These are phyloP conservation scores for Oncorhynchus kisutch DNA, from an alignment of 2,113 vertebrate species.

Conservation along the genomic window DNA sequence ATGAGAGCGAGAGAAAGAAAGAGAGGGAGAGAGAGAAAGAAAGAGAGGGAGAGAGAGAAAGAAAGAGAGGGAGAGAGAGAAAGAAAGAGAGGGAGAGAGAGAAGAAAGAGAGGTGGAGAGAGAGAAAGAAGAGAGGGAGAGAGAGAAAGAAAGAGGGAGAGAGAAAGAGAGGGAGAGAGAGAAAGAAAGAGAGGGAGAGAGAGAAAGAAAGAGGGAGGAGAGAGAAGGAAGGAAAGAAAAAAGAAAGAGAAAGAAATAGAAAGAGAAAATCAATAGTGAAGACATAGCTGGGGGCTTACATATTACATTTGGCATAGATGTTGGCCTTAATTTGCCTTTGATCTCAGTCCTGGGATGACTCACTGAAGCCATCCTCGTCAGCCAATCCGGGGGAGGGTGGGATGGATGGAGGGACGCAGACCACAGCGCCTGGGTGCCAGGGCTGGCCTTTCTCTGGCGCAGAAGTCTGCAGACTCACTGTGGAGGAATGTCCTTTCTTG, in stretches of 20 bases:
- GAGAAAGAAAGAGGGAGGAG: neutral
- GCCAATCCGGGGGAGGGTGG: slow-evolving; percentile 57
- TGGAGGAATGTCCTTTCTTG: neutral
- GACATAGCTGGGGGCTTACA: slow-evolving; percentile 76
- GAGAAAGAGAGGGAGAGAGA: slow-evolving; percentile 20
- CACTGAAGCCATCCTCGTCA: slow-evolving; percentile 75
- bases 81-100: too few relatives aligned
- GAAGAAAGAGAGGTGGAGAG: too few relatives aligned
- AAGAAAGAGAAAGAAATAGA: neutral
- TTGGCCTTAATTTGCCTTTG: slow-evolving; percentile 80
- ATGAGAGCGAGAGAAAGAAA: slow-evolving; percentile 12
- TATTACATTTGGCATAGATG: slow-evolving; percentile 82
- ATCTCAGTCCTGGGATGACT: slow-evolving; percentile 79
- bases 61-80: neutral
- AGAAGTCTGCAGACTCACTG: neutral
- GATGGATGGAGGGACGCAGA: slow-evolving; percentile 9
- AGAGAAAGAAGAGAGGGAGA: too few relatives aligned
- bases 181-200: slow-evolving; percentile 4
- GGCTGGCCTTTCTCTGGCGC: neutral
- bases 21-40: slow-evolving; percentile 25
- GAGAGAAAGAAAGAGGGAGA: too few relatives aligned
- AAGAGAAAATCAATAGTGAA: slow-evolving; percentile 74
- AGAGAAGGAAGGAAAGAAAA: slow-evolving; percentile 23
- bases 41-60: neutral
- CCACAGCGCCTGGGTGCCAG: slow-evolving; percentile 44